Base-by-base conservation (phyloP, 2,888 invertebrate genomes). In the Pyrocoelia pectoralis region DNA sequence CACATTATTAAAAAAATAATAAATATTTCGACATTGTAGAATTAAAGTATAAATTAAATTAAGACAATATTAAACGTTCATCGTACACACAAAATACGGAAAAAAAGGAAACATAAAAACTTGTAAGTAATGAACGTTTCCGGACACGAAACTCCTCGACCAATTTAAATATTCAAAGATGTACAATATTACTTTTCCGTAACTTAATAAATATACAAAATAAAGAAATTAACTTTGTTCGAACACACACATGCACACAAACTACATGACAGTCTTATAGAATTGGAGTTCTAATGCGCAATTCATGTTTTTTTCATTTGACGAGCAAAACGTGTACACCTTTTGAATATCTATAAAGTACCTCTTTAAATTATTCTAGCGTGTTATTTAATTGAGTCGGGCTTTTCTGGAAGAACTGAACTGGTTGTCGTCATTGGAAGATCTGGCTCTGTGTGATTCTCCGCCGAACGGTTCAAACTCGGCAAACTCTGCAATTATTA, bases 241-340 rank as follows among this genome's bases (percentile, higher is more conserved):
- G 8, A n/a, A 46, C 46, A 3, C 18, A 18, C 10, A n/a, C 17
- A 46, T 10, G 10, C 18, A 46, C 46, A 46, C 46, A 41, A 3
- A 41, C 13, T 41, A 17, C 10, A 46, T 18, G 17, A 18, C 46
- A 46, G 46, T 46, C 46, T 46, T 46, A 17, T 46, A 5, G 17
- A 10, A 17, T 43, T 46, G 46, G 46, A 17, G 46, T 46, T 46
- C n/a, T 46, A 43, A 9, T 15, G 13, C 41, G 12, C 46, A 46
- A 46, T 46, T 46, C 46, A 46, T 43, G n/a, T 43, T 43, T 40
- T n/a, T 8, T 15, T 15, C 43, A 43, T 14, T 43, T 43, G 14
- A 43, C 24, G 24, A 24, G 33, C 24, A 5, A 24, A 33, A 33
- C 9, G n/a, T 8, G n/a, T n/a, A 33, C n/a, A 33, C 33, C 33